phyloP scores from a whole-genome alignment of 2,113 vertebrate species.

The Pipa parva region DNA sequence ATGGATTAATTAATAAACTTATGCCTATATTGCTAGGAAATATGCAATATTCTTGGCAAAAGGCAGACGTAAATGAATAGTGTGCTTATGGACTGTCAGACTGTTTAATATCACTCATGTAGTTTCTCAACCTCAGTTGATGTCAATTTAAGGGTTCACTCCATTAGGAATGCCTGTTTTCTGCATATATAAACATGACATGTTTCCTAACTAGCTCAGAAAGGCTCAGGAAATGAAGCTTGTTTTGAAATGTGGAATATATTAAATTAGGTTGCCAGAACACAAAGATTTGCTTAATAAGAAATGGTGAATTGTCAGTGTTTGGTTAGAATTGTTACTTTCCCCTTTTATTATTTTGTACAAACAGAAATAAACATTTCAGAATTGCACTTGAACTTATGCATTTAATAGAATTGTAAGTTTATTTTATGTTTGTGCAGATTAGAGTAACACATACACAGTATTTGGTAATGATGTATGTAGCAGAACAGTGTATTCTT shows the following conservation, averaged over 20 bases:
- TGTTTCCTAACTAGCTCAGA: not conserved
- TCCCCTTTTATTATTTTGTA: not conserved
- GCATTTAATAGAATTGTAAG: too few relatives aligned
- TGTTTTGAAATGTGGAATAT: constrained; percentile 21
- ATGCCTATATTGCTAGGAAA: constrained; percentile 14
- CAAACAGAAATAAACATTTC: too few relatives aligned
- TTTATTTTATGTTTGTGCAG: too few relatives aligned
- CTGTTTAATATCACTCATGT: constrained; percentile 7
- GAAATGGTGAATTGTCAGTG: constrained; percentile 16
- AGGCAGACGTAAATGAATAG: not conserved
- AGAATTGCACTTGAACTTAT: too few relatives aligned
- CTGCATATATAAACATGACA: constrained; percentile 30
- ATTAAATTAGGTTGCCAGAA: constrained; percentile 18
- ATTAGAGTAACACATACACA: too few relatives aligned
- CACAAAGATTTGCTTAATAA: constrained; percentile 12
- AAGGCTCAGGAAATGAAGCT: constrained; percentile 13
- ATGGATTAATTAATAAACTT: constrained; percentile 1
- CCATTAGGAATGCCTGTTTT: constrained; percentile 12
- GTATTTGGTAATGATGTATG: too few relatives aligned
- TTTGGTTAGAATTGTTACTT: constrained; percentile 6
- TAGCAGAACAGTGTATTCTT: too few relatives aligned
- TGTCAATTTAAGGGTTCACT: constrained; percentile 9
- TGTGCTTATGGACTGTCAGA: not conserved
- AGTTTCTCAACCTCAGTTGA: not conserved
- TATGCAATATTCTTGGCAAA: not conserved